phyloP scores from a whole-genome alignment of 2,888 invertebrate genomes.

The Trichopria drosophilae region DNA sequence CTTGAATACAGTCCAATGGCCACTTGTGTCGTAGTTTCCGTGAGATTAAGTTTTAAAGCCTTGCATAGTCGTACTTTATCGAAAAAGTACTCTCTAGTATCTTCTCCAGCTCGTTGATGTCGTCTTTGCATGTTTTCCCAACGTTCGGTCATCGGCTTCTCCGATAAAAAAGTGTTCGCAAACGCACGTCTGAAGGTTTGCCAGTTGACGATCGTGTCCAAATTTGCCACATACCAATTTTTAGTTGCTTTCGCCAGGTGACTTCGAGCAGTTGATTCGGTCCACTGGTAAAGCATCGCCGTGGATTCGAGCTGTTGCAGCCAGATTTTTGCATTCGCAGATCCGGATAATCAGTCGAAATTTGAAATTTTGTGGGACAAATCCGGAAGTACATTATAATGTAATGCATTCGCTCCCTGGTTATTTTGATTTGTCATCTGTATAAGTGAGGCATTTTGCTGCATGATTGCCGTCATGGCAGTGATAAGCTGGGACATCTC shows the following conservation, averaged over 20 bases:
- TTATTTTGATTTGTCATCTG: too few relatives aligned
- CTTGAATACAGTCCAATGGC: slow-evolving; percentile 21
- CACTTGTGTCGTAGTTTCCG: slow-evolving; percentile 20
- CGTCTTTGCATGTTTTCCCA: slow-evolving; percentile 30
- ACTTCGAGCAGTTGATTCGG: slow-evolving; percentile 21
- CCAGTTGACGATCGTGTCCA: slow-evolving; percentile 15
- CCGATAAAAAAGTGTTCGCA: slow-evolving; percentile 8
- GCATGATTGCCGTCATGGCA: too few relatives aligned
- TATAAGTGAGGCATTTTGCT: too few relatives aligned
- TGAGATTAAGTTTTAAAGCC: slow-evolving; percentile 9
- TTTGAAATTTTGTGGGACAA: too few relatives aligned
- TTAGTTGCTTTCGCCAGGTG: slow-evolving; percentile 15
- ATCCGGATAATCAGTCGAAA: too few relatives aligned
- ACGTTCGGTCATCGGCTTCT: slow-evolving; percentile 17
- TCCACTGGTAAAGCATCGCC: slow-evolving; percentile 5
- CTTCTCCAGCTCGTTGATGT: slow-evolving; percentile 15
- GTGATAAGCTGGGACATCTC: too few relatives aligned
- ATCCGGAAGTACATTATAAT: too few relatives aligned
- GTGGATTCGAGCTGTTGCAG: background rate
- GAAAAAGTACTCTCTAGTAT: slow-evolving; percentile 21
- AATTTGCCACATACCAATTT: slow-evolving; percentile 16
- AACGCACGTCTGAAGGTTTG: slow-evolving; percentile 10
- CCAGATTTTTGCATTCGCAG: background rate
- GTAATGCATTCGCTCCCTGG: too few relatives aligned
- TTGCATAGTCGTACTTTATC: slow-evolving; percentile 27